phyloP scores from a whole-genome alignment of 2,113 vertebrate species.

The Podarcis raffonei region DNA sequence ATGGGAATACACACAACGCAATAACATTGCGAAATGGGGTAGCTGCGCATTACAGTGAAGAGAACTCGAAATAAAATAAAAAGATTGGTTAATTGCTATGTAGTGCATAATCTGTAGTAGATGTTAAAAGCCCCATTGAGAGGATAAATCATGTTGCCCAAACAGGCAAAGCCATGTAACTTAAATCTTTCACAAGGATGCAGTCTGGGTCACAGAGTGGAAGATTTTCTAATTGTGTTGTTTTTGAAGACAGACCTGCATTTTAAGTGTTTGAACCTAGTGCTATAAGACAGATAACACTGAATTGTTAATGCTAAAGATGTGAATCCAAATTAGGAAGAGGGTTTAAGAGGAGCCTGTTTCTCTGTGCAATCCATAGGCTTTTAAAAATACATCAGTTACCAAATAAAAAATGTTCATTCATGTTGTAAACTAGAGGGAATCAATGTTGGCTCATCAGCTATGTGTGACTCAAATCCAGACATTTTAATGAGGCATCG shows the following conservation, averaged over 20 bases:
- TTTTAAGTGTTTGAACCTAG: conserved; percentile 1
- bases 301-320: conserved; percentile 3
- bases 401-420: conserved; percentile 23
- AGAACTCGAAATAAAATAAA: neutral
- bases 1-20: neutral
- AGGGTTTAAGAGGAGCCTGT: neutral
- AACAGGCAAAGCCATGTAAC: neutral
- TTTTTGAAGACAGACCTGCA: neutral
- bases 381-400: conserved; percentile 19
- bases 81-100: neutral
- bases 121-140: neutral
- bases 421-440: conserved; percentile 25
- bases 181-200: neutral
- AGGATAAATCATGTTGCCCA: neutral
- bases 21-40: neutral
- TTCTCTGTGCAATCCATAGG: neutral
- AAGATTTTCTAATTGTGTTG: conserved; percentile 3
- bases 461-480: conserved; percentile 15
- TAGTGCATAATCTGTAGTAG: neutral
- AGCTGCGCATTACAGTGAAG: neutral
- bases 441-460: conserved; percentile 2
- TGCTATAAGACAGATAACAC: neutral
- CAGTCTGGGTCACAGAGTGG: neutral
- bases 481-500: neutral
- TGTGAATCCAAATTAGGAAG: conserved; percentile 16